Evolutionary conservation across 1,140 invertebrate species (phyloP), one percentile per base, ranked within the genome.

Genomic region (Camponotus vicinus): DNA sequence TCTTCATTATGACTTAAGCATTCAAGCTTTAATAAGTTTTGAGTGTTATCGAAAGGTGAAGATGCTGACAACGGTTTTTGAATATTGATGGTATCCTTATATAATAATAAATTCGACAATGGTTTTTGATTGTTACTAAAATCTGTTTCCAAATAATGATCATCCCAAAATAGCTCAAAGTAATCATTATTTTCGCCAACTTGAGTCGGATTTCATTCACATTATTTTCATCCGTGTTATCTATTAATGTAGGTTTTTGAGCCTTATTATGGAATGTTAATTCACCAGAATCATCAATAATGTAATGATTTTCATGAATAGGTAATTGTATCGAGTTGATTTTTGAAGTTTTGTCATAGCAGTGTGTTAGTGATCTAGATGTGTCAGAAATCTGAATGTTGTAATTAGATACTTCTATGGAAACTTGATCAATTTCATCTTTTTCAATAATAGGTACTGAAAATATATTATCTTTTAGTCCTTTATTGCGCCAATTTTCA

Each of bases 381-480:
- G 55, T 57, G n/a, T 57, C 55, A 21, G 55, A 57, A 57, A 57
- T 57, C 55, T 57, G 55, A 57, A 57, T 57, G 55, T 57, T 57
- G 55, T 57, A 57, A 57, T 57, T 57, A n/a, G 55, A 57, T 57
- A 21, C n/a, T 57, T 57, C 15, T 11, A 57, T 18, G 3, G n/a
- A 57, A 57, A 57, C 55, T n/a, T 57, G 18, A 57, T 57, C 55
- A 57, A 57, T 57, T 57, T 57, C 55, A 57, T 57, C 55, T 57
- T 18, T 57, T 57, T 57, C 55, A 18, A 57, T 57, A 57, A 57
- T 57, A 57, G 55, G 9, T 57, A 18, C n/a, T 57, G 55, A 57
- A 57, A 57, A 57, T 57, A 57, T 57, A 21, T 21, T 57, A 57
- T 57, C 55, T 57, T 57, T 57, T 18, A 57, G 7, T 57, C 55